A percentile compares a stretch with the other conserved stretches of the same genome.
These are phyloP conservation scores for Pseudopipra pipra DNA, from an alignment of 2,113 vertebrate species.

Conservation along the genomic window DNA sequence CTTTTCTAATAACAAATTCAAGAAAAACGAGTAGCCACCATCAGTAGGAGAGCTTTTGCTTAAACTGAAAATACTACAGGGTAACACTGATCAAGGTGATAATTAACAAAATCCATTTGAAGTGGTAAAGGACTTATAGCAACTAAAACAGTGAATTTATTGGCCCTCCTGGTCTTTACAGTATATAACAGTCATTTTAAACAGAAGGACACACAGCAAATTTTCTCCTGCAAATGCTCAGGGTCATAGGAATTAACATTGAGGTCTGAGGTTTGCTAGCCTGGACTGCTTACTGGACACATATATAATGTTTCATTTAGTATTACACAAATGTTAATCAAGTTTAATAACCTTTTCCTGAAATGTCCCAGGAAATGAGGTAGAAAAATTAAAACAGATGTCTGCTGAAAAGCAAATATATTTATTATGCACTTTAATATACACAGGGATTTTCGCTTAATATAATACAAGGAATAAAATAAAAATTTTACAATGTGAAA, in stretches of 20 bases:
- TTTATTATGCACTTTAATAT: constrained; percentile 99
- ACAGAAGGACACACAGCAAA: not conserved
- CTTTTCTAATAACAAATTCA: not conserved
- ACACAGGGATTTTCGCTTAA: constrained; percentile 90
- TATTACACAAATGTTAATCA: not conserved
- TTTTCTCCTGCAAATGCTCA: not conserved
- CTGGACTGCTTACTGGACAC: not conserved
- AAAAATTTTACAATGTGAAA: constrained; percentile 91
- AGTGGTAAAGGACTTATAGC: not conserved
- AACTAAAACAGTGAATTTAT: not conserved
- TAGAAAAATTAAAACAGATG: constrained; percentile 61
- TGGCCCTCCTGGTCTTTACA: not conserved
- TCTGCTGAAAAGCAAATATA: constrained; percentile 99
- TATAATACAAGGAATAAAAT: constrained; percentile 97
- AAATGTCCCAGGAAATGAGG: constrained; percentile 13
- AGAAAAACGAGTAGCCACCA: not conserved
- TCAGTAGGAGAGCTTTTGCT: not conserved
- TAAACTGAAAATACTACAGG: not conserved
- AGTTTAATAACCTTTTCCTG: constrained; percentile 3
- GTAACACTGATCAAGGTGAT: not conserved
- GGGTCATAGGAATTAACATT: not conserved
- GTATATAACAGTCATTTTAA: not conserved
- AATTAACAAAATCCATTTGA: not conserved
- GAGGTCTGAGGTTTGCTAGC: not conserved
- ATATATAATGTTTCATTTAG: not conserved